Evolutionary conservation across 1,140 invertebrate species (phyloP).

Genomic region (Anastatus disparis): DNA sequence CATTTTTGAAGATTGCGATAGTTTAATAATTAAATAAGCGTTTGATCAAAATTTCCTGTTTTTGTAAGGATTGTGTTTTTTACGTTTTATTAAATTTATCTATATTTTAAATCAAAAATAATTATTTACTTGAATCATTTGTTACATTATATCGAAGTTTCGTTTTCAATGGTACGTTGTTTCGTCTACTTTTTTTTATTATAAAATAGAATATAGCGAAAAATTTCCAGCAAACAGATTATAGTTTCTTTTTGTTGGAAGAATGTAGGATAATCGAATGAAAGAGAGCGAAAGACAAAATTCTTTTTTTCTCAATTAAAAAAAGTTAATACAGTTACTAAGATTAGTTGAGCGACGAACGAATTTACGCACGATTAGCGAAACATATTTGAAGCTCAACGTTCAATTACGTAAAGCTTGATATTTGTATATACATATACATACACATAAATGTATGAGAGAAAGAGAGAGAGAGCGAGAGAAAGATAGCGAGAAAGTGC

Average conservation of each 20-base stretch:
- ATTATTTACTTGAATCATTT: constrained; percentile 7
- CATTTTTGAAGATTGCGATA: constrained; percentile 37
- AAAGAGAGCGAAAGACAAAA: constrained; percentile 16
- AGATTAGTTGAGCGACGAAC: constrained; percentile 30
- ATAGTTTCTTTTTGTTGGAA: background rate
- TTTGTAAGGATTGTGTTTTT: constrained; percentile 8
- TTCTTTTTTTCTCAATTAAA: constrained; percentile 28
- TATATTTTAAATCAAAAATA: constrained; percentile 28
- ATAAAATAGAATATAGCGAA: background rate
- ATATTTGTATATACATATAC: constrained; percentile 50
- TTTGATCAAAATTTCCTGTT: constrained; percentile 35
- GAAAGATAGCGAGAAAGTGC: constrained; percentile 19
- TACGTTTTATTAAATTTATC: constrained; percentile 30
- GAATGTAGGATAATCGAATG: background rate
- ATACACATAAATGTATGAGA: constrained; percentile 29
- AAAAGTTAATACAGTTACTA: constrained; percentile 3
- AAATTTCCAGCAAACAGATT: background rate
- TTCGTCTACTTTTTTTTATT: background rate
- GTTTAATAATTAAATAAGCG: constrained; percentile 32
- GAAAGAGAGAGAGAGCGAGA: constrained; percentile 24
- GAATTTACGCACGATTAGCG: constrained; percentile 40
- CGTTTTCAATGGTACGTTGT: background rate
- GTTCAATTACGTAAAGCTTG: constrained; percentile 36
- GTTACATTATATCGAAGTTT: background rate
- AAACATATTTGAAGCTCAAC: constrained; percentile 36